Percentiles rank a stretch among this genome's conserved stretches.
Evolutionary conservation across 2,113 vertebrate species (phyloP).

Genomic region (Pseudorasbora parva): DNA sequence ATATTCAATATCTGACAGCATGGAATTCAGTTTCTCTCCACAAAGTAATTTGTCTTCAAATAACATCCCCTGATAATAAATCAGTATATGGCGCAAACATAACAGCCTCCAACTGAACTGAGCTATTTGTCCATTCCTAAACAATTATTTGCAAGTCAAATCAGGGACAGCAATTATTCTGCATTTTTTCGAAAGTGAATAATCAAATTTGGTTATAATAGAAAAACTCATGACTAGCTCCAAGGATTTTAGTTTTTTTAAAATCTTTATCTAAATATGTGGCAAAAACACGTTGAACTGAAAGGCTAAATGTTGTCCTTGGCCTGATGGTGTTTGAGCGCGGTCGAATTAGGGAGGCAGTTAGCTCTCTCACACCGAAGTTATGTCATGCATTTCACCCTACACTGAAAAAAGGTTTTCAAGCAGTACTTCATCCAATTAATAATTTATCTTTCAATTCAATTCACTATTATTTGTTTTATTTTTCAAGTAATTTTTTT

Average conservation of each 20-base stretch:
- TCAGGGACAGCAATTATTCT: background rate
- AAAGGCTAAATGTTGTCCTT: constrained; percentile 13
- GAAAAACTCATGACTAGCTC: background rate
- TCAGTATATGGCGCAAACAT: background rate
- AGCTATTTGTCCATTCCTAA: constrained; percentile 1
- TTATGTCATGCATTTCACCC: constrained; percentile 35
- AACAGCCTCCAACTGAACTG: background rate
- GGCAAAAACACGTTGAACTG: background rate
- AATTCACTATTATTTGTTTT: too few species aligned
- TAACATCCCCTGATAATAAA: background rate
- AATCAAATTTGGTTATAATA: constrained; percentile 8
- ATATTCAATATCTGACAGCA: background rate
- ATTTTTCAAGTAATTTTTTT: too few species aligned
- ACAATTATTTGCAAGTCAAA: background rate
- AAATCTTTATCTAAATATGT: too few species aligned
- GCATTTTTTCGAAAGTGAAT: background rate
- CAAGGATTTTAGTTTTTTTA: background rate
- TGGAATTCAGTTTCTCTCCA: background rate
- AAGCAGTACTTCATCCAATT: too few species aligned
- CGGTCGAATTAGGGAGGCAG: constrained; percentile 1
- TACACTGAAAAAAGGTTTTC: too few species aligned
- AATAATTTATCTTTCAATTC: too few species aligned
- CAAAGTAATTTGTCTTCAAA: constrained; percentile 5
- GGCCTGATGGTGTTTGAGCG: constrained; percentile 8
- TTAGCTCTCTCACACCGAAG: background rate